These are phyloP conservation scores for Carlito syrichta DNA, from an alignment of 2,113 vertebrate species.

Conservation along the genomic window DNA sequence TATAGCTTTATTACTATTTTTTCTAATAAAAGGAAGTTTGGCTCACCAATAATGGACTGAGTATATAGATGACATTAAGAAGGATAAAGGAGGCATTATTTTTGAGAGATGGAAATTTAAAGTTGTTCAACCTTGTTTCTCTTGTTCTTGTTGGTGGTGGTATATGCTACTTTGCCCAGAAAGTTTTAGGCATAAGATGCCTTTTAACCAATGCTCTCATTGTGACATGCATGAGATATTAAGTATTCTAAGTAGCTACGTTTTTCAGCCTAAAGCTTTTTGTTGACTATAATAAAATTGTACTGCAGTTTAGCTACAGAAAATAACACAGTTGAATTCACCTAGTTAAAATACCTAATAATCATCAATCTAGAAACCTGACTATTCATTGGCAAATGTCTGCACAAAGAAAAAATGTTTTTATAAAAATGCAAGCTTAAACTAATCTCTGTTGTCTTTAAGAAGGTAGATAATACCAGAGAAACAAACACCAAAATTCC, in stretches of 20 bases:
- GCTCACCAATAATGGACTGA: background rate
- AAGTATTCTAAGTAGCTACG: background rate
- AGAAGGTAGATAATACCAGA: background rate
- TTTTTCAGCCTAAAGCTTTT: background rate
- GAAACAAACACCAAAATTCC: background rate
- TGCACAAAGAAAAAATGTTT: background rate
- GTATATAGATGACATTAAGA: background rate
- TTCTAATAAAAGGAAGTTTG: background rate
- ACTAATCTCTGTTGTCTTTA: background rate
- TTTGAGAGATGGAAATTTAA: background rate
- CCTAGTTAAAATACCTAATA: background rate
- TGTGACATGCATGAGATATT: background rate
- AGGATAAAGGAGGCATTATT: background rate
- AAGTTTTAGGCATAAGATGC: background rate
- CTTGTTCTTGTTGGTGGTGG: background rate
- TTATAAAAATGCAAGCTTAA: background rate
- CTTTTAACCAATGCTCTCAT: background rate
- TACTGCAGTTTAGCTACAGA: background rate
- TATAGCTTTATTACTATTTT: background rate
- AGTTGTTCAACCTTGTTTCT: background rate
- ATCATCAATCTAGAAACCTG: background rate
- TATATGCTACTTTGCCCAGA: background rate
- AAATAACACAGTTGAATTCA: background rate
- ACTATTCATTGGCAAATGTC: background rate
- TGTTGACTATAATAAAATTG: background rate